Conservation (phyloP, 2,888 invertebrate genomes). For the Erebia aethiops region DNA sequence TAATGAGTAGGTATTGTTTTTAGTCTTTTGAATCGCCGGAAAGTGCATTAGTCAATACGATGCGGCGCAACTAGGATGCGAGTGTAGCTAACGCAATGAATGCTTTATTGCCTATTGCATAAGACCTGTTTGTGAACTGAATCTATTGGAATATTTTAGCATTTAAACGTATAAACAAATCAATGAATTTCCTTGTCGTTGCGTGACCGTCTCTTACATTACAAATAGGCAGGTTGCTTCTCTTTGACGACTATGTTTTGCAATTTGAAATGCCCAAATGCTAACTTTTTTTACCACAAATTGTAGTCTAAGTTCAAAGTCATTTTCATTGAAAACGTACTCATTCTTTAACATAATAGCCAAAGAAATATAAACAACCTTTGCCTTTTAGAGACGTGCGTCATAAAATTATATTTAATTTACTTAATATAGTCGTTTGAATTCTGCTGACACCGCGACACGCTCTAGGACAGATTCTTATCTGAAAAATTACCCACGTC, state of each 20-base stretch:
- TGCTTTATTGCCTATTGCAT: neutral
- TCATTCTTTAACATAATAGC: no score
- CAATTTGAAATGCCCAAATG: neutral
- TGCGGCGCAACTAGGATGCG: neutral
- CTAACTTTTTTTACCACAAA: no score
- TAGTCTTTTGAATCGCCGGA: neutral
- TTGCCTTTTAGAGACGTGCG: neutral
- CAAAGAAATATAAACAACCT: no score
- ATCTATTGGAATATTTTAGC: slow-evolving; percentile 15
- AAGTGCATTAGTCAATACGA: slow-evolving; percentile 12
- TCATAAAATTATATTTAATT: neutral
- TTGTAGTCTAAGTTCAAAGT: no score
- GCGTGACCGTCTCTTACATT: neutral
- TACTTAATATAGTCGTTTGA: neutral
- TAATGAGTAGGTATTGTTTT: no score
- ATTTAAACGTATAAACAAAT: slow-evolving; percentile 5
- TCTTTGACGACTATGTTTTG: neutral
- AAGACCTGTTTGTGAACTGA: slow-evolving; percentile 1
- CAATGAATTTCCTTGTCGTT: slow-evolving; percentile 16
- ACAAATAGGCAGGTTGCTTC: neutral
- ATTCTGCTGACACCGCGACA: neutral
- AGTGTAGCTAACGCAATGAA: neutral
- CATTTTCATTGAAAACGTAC: no score
- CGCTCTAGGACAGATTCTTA: neutral
- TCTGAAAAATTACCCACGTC: neutral